Conservation (phyloP, 1,140 invertebrate species). For the Rhagoletis pomonella region DNA sequence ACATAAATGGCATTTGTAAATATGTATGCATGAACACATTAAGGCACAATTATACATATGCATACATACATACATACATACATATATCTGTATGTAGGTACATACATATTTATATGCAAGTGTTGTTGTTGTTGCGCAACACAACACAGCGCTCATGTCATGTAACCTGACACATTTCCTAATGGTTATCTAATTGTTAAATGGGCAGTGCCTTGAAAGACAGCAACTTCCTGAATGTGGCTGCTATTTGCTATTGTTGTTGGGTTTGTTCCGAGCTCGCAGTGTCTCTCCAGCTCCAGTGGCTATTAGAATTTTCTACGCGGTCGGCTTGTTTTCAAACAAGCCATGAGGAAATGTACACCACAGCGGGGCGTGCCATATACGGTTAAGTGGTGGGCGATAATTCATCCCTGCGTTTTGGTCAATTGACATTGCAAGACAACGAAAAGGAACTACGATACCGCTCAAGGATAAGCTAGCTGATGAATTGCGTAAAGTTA, state of each 20-base stretch:
- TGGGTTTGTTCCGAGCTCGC: neutral
- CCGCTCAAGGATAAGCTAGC: no score
- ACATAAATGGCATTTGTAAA: neutral
- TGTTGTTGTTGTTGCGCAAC: neutral
- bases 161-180: constrained; percentile 50
- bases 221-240: constrained; percentile 25
- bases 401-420: neutral
- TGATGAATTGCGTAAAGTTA: no score
- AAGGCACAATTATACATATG: neutral
- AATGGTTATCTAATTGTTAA: constrained; percentile 34
- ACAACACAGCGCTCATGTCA: neutral
- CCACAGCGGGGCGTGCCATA: constrained; percentile 38
- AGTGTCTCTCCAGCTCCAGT: neutral
- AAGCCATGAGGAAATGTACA: neutral
- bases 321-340: constrained; percentile 49
- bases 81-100: neutral
- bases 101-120: neutral
- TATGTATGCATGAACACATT: neutral
- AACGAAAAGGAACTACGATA: neutral
- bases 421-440: neutral
- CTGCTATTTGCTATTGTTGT: neutral
- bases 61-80: neutral
- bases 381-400: neutral
- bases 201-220: constrained; percentile 46
- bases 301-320: constrained; percentile 14